phyloP scores from a whole-genome alignment of 2,888 invertebrate genomes.

The Timema podura region DNA sequence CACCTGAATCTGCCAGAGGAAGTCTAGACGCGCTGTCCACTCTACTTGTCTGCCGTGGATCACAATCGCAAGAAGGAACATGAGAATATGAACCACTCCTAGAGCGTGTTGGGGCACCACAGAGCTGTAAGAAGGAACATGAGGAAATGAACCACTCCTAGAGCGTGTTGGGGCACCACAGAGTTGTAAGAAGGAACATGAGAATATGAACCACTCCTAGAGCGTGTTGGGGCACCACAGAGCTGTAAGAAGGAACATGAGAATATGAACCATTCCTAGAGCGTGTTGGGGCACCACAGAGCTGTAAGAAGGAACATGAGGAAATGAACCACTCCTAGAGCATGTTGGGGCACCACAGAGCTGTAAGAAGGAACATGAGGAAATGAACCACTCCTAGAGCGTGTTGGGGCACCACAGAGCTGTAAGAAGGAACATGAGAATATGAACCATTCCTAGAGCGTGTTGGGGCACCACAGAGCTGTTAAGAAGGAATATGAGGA shows the following conservation, averaged over 20 bases:
- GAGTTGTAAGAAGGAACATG: conserved; percentile 47
- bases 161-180: conserved; percentile 72
- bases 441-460: conserved; percentile 71
- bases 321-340: conserved; percentile 46
- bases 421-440: conserved; percentile 62
- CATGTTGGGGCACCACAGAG: too few relatives aligned
- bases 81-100: conserved; percentile 73
- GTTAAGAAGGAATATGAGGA: conserved; percentile 72
- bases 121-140: conserved; percentile 60
- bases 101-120: conserved; percentile 74
- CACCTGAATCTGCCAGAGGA: conserved; percentile 68
- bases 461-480: too few relatives aligned
- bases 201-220: conserved; percentile 42
- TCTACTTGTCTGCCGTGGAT: conserved; percentile 77
- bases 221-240: conserved; percentile 72
- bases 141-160: conserved; percentile 73
- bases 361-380: conserved; percentile 69
- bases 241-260: conserved; percentile 44
- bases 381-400: conserved; percentile 75
- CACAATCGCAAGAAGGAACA: conserved; percentile 75
- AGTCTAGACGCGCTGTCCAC: conserved; percentile 81
- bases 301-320: conserved; percentile 42
- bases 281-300: conserved; percentile 74
- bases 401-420: conserved; percentile 71
- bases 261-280: conserved; percentile 42